These are phyloP conservation scores for Idris sp. DNA, from an alignment of 1,140 invertebrate species.

Conservation along the genomic window DNA sequence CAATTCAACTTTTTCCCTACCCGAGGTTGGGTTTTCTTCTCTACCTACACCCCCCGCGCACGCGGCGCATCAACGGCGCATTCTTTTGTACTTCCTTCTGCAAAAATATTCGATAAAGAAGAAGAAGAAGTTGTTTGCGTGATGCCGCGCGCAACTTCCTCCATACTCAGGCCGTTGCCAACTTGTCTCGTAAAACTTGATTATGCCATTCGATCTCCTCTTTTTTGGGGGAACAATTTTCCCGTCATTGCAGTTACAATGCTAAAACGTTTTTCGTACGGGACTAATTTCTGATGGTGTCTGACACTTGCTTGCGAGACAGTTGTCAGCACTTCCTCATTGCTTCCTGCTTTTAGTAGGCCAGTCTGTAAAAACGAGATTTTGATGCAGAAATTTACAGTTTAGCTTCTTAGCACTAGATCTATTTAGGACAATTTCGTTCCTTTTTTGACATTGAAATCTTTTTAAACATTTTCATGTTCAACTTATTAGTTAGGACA, in stretches of 20 bases:
- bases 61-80: constrained; percentile 36
- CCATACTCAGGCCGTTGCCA: constrained; percentile 33
- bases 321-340: background rate
- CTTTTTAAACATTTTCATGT: too few species aligned
- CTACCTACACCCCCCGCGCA: constrained; percentile 14
- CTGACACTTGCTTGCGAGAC: background rate
- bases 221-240: constrained; percentile 44
- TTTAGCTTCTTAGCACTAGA: too few species aligned
- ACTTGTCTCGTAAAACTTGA: constrained; percentile 61
- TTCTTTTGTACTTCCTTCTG: constrained; percentile 54
- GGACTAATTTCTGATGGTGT: constrained; percentile 15
- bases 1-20: constrained; percentile 68
- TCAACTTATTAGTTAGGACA: too few species aligned
- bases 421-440: too few species aligned
- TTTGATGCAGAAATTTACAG: too few species aligned
- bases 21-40: constrained; percentile 23
- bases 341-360: too few species aligned
- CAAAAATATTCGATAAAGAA: constrained; percentile 64
- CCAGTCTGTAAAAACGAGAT: too few species aligned
- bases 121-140: constrained; percentile 62
- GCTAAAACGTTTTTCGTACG: constrained; percentile 13
- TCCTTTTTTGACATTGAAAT: too few species aligned
- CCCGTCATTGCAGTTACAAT: constrained; percentile 17
- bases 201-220: constrained; percentile 51
- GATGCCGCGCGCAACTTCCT: constrained; percentile 51